Evolutionary conservation across 2,888 invertebrate species (phyloP).

Genomic region (Cryptosula pallasiana): DNA sequence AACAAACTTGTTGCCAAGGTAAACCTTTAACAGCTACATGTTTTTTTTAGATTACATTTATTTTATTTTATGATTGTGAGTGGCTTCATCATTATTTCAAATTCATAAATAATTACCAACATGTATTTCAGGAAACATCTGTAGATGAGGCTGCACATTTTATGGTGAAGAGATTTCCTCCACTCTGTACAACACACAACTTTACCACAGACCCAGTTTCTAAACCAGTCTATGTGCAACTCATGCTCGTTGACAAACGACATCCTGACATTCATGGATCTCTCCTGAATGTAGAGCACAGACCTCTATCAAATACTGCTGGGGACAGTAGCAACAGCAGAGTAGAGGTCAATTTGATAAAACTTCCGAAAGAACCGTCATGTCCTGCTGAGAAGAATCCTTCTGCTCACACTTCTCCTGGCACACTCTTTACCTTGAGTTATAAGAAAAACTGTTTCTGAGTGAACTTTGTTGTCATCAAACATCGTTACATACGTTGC

Average conservation of each 20-base stretch:
- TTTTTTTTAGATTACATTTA: no score
- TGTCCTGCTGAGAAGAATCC: not conserved
- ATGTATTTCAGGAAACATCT: not conserved
- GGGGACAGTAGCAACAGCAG: not conserved
- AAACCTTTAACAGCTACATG: not conserved
- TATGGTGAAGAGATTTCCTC: conserved; percentile 4
- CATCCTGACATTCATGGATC: not conserved
- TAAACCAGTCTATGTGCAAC: not conserved
- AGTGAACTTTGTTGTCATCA: no score
- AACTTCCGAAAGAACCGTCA: not conserved
- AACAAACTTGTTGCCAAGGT: not conserved
- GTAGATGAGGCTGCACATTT: not conserved
- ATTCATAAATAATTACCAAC: no score
- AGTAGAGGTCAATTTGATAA: not conserved
- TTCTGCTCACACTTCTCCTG: not conserved
- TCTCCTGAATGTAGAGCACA: not conserved
- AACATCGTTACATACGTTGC: no score
- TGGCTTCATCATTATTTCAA: no score
- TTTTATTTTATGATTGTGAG: no score
- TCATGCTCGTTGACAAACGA: not conserved
- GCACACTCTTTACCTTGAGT: not conserved
- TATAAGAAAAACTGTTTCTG: not conserved
- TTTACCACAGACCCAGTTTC: not conserved
- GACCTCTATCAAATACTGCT: no score
- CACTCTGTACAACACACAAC: not conserved